Base-by-base conservation (phyloP, 2,888 invertebrate species). In the Sarcophaga variegata region DNA sequence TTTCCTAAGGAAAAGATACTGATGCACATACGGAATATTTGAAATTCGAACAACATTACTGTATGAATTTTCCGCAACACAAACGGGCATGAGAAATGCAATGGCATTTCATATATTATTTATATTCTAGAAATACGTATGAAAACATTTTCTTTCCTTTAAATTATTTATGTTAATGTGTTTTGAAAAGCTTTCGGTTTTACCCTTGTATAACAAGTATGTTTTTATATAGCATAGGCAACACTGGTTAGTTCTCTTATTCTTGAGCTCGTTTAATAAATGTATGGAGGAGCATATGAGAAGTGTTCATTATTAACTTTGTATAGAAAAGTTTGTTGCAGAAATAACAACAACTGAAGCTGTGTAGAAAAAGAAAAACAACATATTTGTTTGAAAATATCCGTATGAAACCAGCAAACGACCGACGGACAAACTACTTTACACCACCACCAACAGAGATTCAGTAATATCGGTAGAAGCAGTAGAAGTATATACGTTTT, bases 361-460 rank as follows among this genome's bases (percentile, higher is more conserved):
- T 14, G 54, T 54, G 37, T 37, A 37, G 8, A 37, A 8, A 11
- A 54, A 70, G 37, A 14, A 54, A 54, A 83, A 59, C 1, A 54
- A 54, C 17, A 54, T 17, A 54, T 54, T 54, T 54, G 12, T 54
- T 12, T 54, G 17, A 17, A 49, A 81, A 69, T 54, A 22, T 70
- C 74, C 67, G 59, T 60, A 72, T 17, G 70, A 72, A 83, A 84
- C 70, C 67, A 87, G 66, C 64, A 79, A 84, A 49, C 72, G 27
- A 20, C 5, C 25, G n/a, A 67, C 27, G 37, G 45, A 47, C 20
- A 47, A 75, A 70, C 86, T 81, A 59, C 70, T 75, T 69, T 82
- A 64, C 75, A 27, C 78, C 78, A 81, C 86, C 86, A 84, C 78
- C 81, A 78, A 70, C 80, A 69, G 83, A 81, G 80, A 59, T 8